Base-by-base conservation (phyloP, 2,113 vertebrate species). In the Lepus europaeus region DNA sequence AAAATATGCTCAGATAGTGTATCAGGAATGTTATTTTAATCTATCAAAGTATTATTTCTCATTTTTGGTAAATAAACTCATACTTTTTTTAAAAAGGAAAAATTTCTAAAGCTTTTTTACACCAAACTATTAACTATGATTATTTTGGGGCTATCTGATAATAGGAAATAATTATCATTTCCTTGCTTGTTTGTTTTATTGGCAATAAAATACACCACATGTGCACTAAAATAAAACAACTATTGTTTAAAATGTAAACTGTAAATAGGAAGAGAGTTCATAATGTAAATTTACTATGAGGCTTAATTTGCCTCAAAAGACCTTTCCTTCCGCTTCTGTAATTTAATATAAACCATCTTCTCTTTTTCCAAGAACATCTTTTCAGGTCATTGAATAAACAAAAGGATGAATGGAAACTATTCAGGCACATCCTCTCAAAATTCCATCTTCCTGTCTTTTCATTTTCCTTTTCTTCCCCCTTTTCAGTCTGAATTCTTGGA, bases 401-500 rank as follows among this genome's bases (percentile, higher is more conserved):
- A 93, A 88, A 61, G 27, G 25, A 84, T 70, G 61, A 85, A 51
- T 81, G 61, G 49, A 79, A 17, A 68, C 77, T 70, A 31, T 64
- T 84, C 49, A 66, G 81, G 33, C 3, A 49, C 29, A 79, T 63
- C 9, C 23, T 78, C 76, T 88, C 83, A 84, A 91, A 74, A 93
- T 31, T 20, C 11, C 51, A 22, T 39, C 68, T 87, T 79, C 51
- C 29, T 74, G 29, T 49, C 29, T 87, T 90, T 68, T 63, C 53
- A 68, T 76, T 13, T 80, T 61, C 14, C 59, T 83, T 95, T 79
- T n/a, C n/a, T 72, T 79, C 22, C 51, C 51, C 31, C 36, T 76
- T 96, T 97, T 92, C 25, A 68, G n/a, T 81, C 9, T 81, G 33
- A 90, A 94, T 59, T 49, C 19, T 78, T 77, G 27, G 64, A 76